These are phyloP conservation scores for Tineola bisselliella DNA, from an alignment of 2,888 invertebrate species.

Conservation along the genomic window DNA sequence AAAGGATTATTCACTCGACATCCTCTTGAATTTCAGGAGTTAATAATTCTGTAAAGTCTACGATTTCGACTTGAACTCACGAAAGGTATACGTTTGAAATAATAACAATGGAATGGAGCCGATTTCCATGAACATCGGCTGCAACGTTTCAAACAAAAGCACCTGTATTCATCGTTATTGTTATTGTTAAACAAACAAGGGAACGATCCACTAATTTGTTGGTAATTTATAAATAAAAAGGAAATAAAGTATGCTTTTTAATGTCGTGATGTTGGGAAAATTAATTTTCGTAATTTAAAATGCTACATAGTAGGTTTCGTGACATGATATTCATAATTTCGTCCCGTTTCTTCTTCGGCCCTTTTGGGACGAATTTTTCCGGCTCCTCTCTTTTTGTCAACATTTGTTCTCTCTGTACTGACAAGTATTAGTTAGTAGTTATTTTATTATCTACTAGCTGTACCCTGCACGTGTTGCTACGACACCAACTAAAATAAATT, in stretches of 20 bases:
- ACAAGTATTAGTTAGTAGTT: too few relatives aligned
- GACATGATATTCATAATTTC: background rate
- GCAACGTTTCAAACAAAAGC: background rate
- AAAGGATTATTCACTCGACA: too few relatives aligned
- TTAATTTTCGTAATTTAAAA: conserved; percentile 6
- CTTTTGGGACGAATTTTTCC: background rate
- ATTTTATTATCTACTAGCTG: too few relatives aligned
- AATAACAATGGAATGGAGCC: background rate
- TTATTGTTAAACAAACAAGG: background rate
- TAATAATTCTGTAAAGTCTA: background rate
- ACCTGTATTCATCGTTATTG: background rate
- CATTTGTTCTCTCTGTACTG: too few relatives aligned
- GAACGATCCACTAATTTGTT: background rate
- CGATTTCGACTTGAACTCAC: background rate
- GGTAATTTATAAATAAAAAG: conserved; percentile 2
- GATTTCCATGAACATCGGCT: background rate
- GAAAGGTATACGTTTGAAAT: background rate
- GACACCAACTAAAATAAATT: too few relatives aligned
- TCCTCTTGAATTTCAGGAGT: background rate
- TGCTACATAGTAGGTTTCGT: conserved; percentile 2
- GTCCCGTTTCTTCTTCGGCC: background rate
- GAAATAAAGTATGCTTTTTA: conserved; percentile 4
- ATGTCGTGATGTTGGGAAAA: background rate
- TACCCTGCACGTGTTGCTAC: too few relatives aligned
- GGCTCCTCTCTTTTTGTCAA: too few relatives aligned